Evolutionary conservation across 2,888 invertebrate species (phyloP), one percentile per base, ranked within the genome.

Genomic region (Thera britannica): DNA sequence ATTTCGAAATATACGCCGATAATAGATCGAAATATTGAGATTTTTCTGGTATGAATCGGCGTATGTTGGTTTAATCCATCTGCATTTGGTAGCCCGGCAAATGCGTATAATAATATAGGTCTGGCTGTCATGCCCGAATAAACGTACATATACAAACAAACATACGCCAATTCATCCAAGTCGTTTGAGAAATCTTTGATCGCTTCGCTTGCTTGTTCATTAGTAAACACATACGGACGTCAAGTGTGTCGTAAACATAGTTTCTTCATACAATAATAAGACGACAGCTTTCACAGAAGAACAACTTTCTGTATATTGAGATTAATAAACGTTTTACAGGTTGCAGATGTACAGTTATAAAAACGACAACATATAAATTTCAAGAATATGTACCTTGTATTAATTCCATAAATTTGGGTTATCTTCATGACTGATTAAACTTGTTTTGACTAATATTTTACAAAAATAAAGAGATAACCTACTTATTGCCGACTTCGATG

Each of bases 171-270:
- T 46, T 46, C 6, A 8, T 46, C 44, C 2, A 9, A 46, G 9
- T 9, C 9, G 9, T 46, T 5, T 44, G 44, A 44, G 44, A 44
- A 44, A 7, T 44, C 9, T 46, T 46, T 9, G 7, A 9, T 46
- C 44, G 44, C 44, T 46, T 9, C 9, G 8, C 9, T 46, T 9
- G 9, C 44, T 46, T 9, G 9, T 9, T 46, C 44, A 46, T 46
- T 48, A 49, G 49, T 49, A 49, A 12, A 49, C 35, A 44, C 41
- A 36, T 36, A 62, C 71, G 67, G 71, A 68, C 70, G 68, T 70
- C 67, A 67, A 66, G 64, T 58, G 23, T 65, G 58, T 72, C 71
- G 68, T 72, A 72, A 73, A 72, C 68, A 72, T 72, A 72, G 65
- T 67, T 68, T 70, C 70, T 70, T 54, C 44, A 62, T 58, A 67